Base-by-base conservation (phyloP, 2,888 invertebrate genomes). In the Myopa tessellatipennis region DNA sequence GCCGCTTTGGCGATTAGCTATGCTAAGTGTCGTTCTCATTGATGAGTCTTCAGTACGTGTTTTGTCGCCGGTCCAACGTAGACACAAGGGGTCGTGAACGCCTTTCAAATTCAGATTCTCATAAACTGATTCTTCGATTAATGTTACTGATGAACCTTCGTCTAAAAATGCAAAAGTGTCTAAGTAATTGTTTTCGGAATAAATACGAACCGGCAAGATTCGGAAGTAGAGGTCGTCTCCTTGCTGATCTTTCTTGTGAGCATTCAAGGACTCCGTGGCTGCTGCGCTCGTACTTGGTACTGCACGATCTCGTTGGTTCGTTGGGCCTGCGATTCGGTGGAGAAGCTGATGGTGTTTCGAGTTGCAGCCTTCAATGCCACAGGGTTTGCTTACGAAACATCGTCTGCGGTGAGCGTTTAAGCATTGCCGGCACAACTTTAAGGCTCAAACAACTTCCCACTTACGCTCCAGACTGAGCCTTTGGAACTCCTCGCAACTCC, bases 51-150 rank as follows among this genome's bases (percentile, higher is more conserved):
- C n/a, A n/a, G n/a, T n/a, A n/a, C 38, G n/a, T n/a, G n/a, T n/a
- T n/a, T n/a, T n/a, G n/a, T n/a, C n/a, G n/a, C n/a, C n/a, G n/a
- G n/a, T 78, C 76, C 76, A 77, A 45, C 36, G 61, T 6, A 76
- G 40, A 7, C 65, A 68, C 40, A 76, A 45, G 5, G 74, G 79
- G 36, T 76, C 65, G 2, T 16, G 67, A 60, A 52, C 68, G 8
- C 78, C 78, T 55, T 75, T 7, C n/a, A 74, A 34, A 7, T 34
- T 34, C 1, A 77, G 67, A 4, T 34, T 16, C 58, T 79, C 40
- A n/a, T 76, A 77, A 16, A 71, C 40, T 34, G n/a, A 58, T 65
- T 79, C 36, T 16, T 79, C 79, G 50, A 79, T 65, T 40, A 79
- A 26, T 1, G 77, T 79, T 34, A 79, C 75, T 6, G 69, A 68